Base-by-base conservation (phyloP, 2,888 invertebrate genomes). In the Calameuta idolon region DNA sequence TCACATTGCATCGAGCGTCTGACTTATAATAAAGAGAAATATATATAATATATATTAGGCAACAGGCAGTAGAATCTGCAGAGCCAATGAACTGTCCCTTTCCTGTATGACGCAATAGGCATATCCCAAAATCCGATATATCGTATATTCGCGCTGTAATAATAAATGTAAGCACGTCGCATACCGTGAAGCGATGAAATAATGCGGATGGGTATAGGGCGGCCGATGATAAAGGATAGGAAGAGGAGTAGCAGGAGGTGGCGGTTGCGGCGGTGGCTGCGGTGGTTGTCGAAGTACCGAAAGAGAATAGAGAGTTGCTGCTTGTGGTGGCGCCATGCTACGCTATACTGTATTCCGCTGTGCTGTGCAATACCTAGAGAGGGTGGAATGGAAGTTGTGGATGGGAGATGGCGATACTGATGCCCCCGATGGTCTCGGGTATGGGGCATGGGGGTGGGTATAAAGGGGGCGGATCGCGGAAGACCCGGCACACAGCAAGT, bases 391-490 rank as follows among this genome's bases (percentile, higher is more conserved):
- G 31, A 75, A 73, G 75, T 79, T 55, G 75, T 69, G 55, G 74
- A 34, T 30, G 79, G 84, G 81, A 81, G 79, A 84, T 77, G 80
- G 80, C 81, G 83, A 80, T 83, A 82, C 79, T 82, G 76, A 77
- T 83, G 84, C 80, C 85, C 83, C 81, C 84, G 85, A 81, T 82
- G 84, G 79, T 83, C 40, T 75, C 33, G 74, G 69, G 74, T 55
- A 73, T 69, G 69, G 71, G 69, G 15, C 31, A 30, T 15, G 69
- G 31, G 68, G 75, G 82, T 78, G 83, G 83, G 83, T 84, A 86
- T 84, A 83, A 85, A 86, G 86, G 88, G 87, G 87, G 87, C 86
- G 86, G 86, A 87, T 81, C 86, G 84, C 77, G 79, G 84, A 84
- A 87, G 85, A 34, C 85, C 85, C 83, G 82, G 83, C 80, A 83